Evolutionary conservation across 2,888 invertebrate genomes (phyloP), one percentile per base, ranked within the genome.

Genomic region (Anticlea derivata): DNA sequence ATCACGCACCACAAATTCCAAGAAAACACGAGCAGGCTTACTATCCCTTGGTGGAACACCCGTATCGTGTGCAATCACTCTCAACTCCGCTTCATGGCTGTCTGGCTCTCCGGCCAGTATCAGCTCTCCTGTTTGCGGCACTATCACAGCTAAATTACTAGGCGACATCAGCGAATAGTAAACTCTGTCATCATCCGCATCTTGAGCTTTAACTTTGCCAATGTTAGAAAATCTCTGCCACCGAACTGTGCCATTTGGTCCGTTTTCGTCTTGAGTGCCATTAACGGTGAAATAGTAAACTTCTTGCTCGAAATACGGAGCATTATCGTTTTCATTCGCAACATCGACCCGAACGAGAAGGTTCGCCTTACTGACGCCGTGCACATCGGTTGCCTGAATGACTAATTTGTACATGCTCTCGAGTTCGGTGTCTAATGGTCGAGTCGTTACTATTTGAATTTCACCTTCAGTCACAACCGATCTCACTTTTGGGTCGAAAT

Each of bases 101-200:
- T 93, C 92, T 1, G 96, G 96, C 67, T 96, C 96, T 12, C 95
- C 95, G 8, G 95, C 95, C 37, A 98, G 80, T 69, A 98, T 93
- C 10, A 99, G 86, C 75, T 97, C 96, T 0, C 98, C 98, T 0
- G 97, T 97, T 85, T 97, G 97, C 0, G 98, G 98, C 1, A 98
- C 96, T 61, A 98, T 96, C 7, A 97, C 96, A 30, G 97, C 94
- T 62, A 96, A 91, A 72, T 96, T 96, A 60, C 95, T 96, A 7
- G 96, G 96, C 1, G 95, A 93, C 46, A 94, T 92, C 44, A 98
- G 86, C 44, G 95, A 94, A 79, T 98, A 99, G 40, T 96, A 96
- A n/a, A 98, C 93, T 66, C 94, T 94, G 80, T 98, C 97, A n/a
- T 96, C 97, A 79, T 98, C 98, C 0, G 95, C 95, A 79, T 98